A percentile compares a stretch with the other conserved stretches of the same genome.
Conservation (phyloP, 2,888 invertebrate species). For the Dromius quadrimaculatus region DNA sequence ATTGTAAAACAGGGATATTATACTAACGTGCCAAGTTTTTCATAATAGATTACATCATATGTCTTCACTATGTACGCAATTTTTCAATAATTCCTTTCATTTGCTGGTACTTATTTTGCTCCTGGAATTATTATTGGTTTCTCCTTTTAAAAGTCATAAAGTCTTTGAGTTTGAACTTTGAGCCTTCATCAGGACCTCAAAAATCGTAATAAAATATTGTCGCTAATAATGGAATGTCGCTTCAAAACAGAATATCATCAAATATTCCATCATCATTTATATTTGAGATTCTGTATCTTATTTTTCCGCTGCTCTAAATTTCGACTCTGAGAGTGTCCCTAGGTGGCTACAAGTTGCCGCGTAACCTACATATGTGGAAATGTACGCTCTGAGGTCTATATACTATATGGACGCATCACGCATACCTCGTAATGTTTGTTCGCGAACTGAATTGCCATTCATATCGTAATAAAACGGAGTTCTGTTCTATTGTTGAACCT, state of each 20-base stretch:
- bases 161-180: too few relatives aligned
- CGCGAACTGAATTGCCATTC: conserved; percentile 42
- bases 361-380: not conserved
- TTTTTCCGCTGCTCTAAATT: conserved; percentile 12
- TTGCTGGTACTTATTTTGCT: too few relatives aligned
- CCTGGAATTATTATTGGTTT: too few relatives aligned
- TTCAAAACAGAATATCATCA: not conserved
- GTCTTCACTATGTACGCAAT: too few relatives aligned
- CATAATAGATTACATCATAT: too few relatives aligned
- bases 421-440: conserved; percentile 38
- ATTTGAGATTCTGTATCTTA: conserved; percentile 2
- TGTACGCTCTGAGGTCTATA: not conserved
- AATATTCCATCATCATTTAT: conserved; percentile 34
- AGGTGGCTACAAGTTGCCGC: conserved; percentile 21
- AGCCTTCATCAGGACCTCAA: too few relatives aligned
- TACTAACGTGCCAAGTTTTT: too few relatives aligned
- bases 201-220: too few relatives aligned
- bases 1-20: not conserved
- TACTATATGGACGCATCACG: conserved; percentile 1
- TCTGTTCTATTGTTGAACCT: conserved; percentile 35
- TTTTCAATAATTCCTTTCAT: too few relatives aligned
- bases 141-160: too few relatives aligned
- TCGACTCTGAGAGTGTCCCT: conserved; percentile 18
- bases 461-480: conserved; percentile 44
- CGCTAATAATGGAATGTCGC: too few relatives aligned